Base-by-base conservation (phyloP, 2,888 invertebrate genomes). In the Heteromurus nitidus region DNA sequence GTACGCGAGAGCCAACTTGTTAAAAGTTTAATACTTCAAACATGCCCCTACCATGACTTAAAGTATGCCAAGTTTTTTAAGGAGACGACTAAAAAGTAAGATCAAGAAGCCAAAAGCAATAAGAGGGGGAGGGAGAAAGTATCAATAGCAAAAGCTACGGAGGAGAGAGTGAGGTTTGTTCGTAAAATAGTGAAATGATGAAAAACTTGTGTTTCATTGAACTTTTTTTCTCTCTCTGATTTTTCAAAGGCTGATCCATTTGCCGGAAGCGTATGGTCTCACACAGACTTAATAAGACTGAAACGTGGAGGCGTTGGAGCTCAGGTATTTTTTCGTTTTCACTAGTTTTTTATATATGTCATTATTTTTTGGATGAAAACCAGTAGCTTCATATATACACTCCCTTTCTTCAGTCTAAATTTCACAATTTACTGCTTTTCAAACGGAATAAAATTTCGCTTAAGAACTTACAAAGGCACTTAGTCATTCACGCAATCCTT, bases 201-300 rank as follows among this genome's bases (percentile, higher is more conserved):
- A 64, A 42, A 64, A 64, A 36, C 60, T 60, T 31, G 26, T 30
- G 55, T 55, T 55, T 30, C 60, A 60, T 24, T 60, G 11, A 3
- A 5, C n/a, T 1, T 30, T 62, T 31, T 62, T 18, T 20, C 18
- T 42, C 13, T 24, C 16, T 76, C 36, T 55, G 20, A 26, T 64
- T 9, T n/a, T 64, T 42, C 42, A 64, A 36, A 87, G 87, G 77
- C 80, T 69, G 87, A 85, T 75, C 87, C 87, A 62, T 87, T 87
- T 79, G 82, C 85, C 36, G 86, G 85, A 42, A 86, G 86, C 80
- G 82, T 82, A 31, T 82, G 87, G 86, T 87, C 87, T 22, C 90
- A 90, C 72, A 90, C 90, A 5, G 90, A 90, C 83, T 89, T 90
- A 30, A 88, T 88, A 7, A 85, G 90, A 68, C 86, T 90, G 31